These are phyloP conservation scores for Hipparchia semele DNA, from an alignment of 2,888 invertebrate genomes.

Conservation along the genomic window DNA sequence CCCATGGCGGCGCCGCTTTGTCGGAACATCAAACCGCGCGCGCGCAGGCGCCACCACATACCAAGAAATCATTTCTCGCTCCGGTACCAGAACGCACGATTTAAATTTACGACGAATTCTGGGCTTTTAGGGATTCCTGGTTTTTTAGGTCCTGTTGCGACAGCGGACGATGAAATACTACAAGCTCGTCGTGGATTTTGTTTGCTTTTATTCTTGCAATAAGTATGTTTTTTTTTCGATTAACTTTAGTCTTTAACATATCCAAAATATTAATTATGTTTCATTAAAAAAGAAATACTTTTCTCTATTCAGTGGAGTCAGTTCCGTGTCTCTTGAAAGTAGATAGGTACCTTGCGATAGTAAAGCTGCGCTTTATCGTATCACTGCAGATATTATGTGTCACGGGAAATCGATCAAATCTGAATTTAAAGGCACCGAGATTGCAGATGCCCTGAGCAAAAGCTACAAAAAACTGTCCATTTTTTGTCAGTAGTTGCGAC, in stretches of 20 bases:
- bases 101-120: slow-evolving; percentile 42
- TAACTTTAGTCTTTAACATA: neutral
- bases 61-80: slow-evolving; percentile 49
- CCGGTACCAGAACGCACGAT: slow-evolving; percentile 46
- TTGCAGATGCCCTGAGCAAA: too few relatives aligned
- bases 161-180: slow-evolving; percentile 11
- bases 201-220: neutral
- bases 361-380: neutral
- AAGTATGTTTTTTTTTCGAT: neutral
- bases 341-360: too few relatives aligned
- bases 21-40: slow-evolving; percentile 69
- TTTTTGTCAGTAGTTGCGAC: too few relatives aligned
- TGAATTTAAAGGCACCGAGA: too few relatives aligned
- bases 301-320: neutral
- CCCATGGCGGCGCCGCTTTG: slow-evolving; percentile 60
- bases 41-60: slow-evolving; percentile 43
- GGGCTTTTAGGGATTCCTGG: slow-evolving; percentile 32
- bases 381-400: neutral
- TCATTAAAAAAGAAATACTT: neutral
- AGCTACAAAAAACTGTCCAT: too few relatives aligned
- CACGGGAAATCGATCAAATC: neutral
- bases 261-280: too few relatives aligned
- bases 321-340: neutral
- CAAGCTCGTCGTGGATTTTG: neutral
- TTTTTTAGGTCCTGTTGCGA: slow-evolving; percentile 27